These are phyloP conservation scores for Motacilla alba DNA, from an alignment of 2,113 vertebrate species.

Conservation along the genomic window DNA sequence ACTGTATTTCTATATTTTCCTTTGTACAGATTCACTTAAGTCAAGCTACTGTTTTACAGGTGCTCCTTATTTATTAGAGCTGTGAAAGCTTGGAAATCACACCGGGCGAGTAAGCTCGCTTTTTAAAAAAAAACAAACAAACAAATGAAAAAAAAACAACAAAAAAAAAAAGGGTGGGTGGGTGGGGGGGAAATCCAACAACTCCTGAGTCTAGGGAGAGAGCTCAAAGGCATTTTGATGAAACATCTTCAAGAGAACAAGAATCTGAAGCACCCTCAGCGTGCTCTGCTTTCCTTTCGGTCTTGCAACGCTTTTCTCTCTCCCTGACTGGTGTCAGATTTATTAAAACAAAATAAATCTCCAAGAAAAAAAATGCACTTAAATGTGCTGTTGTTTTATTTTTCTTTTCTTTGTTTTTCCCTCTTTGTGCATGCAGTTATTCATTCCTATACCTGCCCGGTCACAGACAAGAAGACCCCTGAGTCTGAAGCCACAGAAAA, in stretches of 20 bases:
- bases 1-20: conserved; percentile 85
- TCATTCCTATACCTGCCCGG: neutral
- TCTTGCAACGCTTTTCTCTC: conserved; percentile 62
- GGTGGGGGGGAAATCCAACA: conserved; percentile 26
- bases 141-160: neutral
- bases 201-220: conserved; percentile 67
- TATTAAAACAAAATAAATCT: conserved; percentile 83
- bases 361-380: conserved; percentile 73
- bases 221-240: conserved; percentile 64
- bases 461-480: neutral
- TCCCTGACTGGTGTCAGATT: conserved; percentile 77
- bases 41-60: conserved; percentile 85
- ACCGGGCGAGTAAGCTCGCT: conserved; percentile 76
- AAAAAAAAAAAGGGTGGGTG: neutral
- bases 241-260: conserved; percentile 49
- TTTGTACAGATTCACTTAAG: conserved; percentile 83
- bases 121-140: conserved; percentile 74
- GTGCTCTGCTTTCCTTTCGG: conserved; percentile 59
- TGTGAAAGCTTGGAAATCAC: conserved; percentile 78
- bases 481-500: neutral
- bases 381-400: conserved; percentile 69
- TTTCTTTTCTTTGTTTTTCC: neutral
- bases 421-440: neutral
- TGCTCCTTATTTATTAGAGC: conserved; percentile 87
- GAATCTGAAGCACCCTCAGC: conserved; percentile 31